phyloP scores from a whole-genome alignment of 2,888 invertebrate species.

The Phalera bucephala region DNA sequence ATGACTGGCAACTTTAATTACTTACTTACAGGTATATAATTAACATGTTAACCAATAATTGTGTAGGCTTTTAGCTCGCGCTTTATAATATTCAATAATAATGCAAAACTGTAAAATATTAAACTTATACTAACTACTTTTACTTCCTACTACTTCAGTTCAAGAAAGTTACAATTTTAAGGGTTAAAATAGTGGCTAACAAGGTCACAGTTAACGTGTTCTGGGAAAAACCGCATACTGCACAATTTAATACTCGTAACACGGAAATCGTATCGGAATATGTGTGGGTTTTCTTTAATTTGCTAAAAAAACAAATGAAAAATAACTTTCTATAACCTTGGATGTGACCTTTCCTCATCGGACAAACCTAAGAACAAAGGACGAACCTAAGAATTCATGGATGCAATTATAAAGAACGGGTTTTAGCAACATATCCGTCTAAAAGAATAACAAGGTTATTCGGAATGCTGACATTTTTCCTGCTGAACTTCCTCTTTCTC shows the following conservation, averaged over 20 bases:
- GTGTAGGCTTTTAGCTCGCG: no score
- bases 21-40: no score
- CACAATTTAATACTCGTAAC: slow-evolving; percentile 1
- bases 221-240: slow-evolving; percentile 19
- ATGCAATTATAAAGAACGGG: slow-evolving; percentile 18
- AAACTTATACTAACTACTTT: slow-evolving; percentile 1
- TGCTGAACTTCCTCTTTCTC: slow-evolving; percentile 16
- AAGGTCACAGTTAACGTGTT: slow-evolving; percentile 17
- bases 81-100: no score
- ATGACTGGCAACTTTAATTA: no score
- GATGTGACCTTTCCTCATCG: slow-evolving; percentile 26
- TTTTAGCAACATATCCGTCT: slow-evolving; percentile 15
- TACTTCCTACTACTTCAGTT: slow-evolving; percentile 7
- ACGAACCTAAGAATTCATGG: no score
- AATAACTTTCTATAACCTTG: slow-evolving; percentile 32
- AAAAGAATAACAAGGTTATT: slow-evolving; percentile 15
- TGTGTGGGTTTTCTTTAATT: slow-evolving; percentile 26
- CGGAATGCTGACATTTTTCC: slow-evolving; percentile 8
- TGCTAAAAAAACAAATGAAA: slow-evolving; percentile 30
- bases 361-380: slow-evolving; percentile 1
- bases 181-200: slow-evolving; percentile 18
- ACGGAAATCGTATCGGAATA: slow-evolving; percentile 8
- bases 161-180: slow-evolving; percentile 15
- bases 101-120: no score
- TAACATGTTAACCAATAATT: no score